phyloP scores from a whole-genome alignment of 2,113 vertebrate species.

The Heterotis niloticus region DNA sequence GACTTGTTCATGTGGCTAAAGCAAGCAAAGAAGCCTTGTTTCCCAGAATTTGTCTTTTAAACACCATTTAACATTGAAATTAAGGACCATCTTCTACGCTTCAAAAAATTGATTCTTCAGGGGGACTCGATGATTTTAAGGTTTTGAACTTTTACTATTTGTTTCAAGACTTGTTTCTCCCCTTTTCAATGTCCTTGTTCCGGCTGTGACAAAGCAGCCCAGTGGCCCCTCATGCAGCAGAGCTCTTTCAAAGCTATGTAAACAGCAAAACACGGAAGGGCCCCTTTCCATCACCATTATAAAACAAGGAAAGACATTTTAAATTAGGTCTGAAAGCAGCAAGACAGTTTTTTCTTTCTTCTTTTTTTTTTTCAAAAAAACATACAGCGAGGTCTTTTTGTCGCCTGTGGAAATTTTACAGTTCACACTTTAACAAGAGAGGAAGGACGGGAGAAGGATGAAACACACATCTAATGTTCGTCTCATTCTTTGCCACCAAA shows the following conservation, averaged over 20 bases:
- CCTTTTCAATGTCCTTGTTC: slow-evolving; percentile 34
- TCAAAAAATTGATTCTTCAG: neutral
- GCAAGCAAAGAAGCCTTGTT: no score
- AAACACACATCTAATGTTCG: slow-evolving; percentile 77
- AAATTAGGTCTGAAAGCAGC: slow-evolving; percentile 49
- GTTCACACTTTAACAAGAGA: slow-evolving; percentile 50
- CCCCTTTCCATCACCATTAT: slow-evolving; percentile 44
- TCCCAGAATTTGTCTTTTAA: no score
- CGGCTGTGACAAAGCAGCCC: slow-evolving; percentile 52
- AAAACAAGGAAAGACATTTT: slow-evolving; percentile 54
- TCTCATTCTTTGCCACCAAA: slow-evolving; percentile 22
- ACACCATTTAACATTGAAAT: no score
- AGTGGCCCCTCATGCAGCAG: neutral
- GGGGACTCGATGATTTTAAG: neutral
- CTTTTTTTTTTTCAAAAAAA: slow-evolving; percentile 34
- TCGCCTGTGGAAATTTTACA: slow-evolving; percentile 59
- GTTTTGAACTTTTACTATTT: no score
- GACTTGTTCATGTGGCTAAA: no score
- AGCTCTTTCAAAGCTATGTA: neutral
- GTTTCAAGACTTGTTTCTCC: no score
- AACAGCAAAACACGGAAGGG: slow-evolving; percentile 38
- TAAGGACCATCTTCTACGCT: no score
- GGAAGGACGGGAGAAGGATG: slow-evolving; percentile 64
- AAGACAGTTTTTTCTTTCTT: slow-evolving; percentile 24
- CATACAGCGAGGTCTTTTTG: neutral